These are phyloP conservation scores for Anorthoa munda DNA, from an alignment of 2,888 invertebrate genomes.

Conservation along the genomic window DNA sequence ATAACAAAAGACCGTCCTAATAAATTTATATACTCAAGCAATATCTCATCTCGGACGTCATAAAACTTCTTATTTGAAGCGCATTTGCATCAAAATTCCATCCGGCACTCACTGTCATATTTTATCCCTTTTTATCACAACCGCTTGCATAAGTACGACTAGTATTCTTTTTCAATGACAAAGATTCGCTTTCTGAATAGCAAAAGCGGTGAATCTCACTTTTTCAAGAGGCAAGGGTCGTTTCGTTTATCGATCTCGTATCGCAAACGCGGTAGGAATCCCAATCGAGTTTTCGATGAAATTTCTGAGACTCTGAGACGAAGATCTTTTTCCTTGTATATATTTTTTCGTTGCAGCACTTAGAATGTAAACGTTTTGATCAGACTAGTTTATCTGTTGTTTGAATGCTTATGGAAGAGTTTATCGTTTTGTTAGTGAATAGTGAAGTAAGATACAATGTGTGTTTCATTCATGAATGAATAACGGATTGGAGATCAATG, in stretches of 20 bases:
- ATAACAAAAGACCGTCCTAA: slow-evolving; percentile 17
- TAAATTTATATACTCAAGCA: slow-evolving; percentile 33
- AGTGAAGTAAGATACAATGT: slow-evolving; percentile 22
- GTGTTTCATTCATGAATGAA: slow-evolving; percentile 18
- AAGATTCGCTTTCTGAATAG: slow-evolving; percentile 82
- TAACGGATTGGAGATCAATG: background rate
- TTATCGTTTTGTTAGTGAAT: slow-evolving; percentile 33
- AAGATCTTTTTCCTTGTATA: slow-evolving; percentile 71
- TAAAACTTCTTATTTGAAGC: slow-evolving; percentile 55
- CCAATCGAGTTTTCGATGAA: slow-evolving; percentile 79
- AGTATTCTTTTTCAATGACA: slow-evolving; percentile 85
- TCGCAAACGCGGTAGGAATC: slow-evolving; percentile 80
- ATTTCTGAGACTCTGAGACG: slow-evolving; percentile 75
- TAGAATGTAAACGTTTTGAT: slow-evolving; percentile 71
- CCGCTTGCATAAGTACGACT: slow-evolving; percentile 79
- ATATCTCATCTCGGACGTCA: slow-evolving; percentile 29
- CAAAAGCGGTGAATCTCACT: slow-evolving; percentile 82
- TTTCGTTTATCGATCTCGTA: slow-evolving; percentile 85
- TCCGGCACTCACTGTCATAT: slow-evolving; percentile 67
- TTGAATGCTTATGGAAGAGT: slow-evolving; percentile 31
- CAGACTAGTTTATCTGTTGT: slow-evolving; percentile 56
- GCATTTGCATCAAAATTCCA: slow-evolving; percentile 61
- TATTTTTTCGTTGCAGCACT: slow-evolving; percentile 67
- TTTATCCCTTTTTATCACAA: slow-evolving; percentile 81
- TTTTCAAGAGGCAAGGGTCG: slow-evolving; percentile 81